These are phyloP conservation scores for Crotalus viridis DNA, from an alignment of 2,113 vertebrate genomes.

Conservation along the genomic window DNA sequence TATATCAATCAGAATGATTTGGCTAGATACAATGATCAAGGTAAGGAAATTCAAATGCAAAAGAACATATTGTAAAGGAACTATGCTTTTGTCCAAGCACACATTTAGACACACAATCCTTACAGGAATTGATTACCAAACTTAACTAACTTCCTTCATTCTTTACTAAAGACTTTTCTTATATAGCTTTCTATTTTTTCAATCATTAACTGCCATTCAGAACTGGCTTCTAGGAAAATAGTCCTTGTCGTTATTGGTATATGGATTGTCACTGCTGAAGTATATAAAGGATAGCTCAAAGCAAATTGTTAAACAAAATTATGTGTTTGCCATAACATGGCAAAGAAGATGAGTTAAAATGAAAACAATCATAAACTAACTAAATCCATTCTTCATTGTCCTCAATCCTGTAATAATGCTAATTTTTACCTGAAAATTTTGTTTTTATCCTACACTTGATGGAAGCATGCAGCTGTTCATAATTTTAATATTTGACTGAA, in stretches of 20 bases:
- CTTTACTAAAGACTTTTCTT: neutral
- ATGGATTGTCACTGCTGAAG: neutral
- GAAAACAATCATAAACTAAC: neutral
- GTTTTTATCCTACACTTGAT: neutral
- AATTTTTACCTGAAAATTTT: neutral
- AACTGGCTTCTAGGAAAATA: neutral
- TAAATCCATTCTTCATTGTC: neutral
- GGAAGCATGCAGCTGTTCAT: neutral
- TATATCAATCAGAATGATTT: constrained; percentile 95
- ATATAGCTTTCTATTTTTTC: neutral
- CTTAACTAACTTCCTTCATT: neutral
- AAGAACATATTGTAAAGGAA: neutral
- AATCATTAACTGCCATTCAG: neutral
- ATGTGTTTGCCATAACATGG: neutral
- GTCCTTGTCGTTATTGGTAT: neutral
- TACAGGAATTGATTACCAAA: neutral
- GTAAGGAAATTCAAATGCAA: constrained; percentile 67
- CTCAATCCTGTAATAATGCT: neutral
- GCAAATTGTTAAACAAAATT: neutral
- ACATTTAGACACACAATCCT: neutral
- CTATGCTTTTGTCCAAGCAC: neutral
- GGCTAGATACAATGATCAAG: constrained; percentile 92
- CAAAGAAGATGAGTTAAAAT: neutral
- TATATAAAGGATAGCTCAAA: neutral
- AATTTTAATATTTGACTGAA: neutral